Evolutionary conservation across 2,888 invertebrate species (phyloP), one percentile per base, ranked within the genome.

Genomic region (Philonicus albiceps): DNA sequence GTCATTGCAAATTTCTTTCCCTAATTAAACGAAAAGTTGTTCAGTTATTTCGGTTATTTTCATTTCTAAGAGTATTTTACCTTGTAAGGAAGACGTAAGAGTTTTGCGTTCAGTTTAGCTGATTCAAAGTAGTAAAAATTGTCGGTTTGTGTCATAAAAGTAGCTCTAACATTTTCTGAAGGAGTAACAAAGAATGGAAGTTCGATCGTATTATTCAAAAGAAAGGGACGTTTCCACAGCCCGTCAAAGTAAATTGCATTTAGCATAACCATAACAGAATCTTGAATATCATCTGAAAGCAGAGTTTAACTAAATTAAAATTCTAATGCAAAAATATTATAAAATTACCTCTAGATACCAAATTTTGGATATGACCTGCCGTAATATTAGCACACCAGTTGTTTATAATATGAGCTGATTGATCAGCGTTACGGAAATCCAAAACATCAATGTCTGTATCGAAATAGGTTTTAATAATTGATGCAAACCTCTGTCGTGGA

Each of bases 221-320:
- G 92, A 90, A 97, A 97, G 89, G 94, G 94, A 87, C 94, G 93
- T 0, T 94, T 93, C 97, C 97, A 97, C 0, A 94, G 93, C 0
- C 97, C 97, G 90, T 96, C 96, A 93, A 97, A 97, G 92, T 95
- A 97, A 40, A 97, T 92, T 0, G 96, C 95, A 91, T 96, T 97
- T 40, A 96, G 93, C 64, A 97, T 91, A 73, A 97, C 89, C 91
- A 97, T 93, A 2, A 95, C 93, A 27, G 95, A 94, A 83, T 94
- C 93, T 34, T 93, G 90, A 0, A 96, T 90, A 87, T 95, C 94
- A 90, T 93, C 95, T 95, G 91, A 49, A 73, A 75, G n/a, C n/a
- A n/a, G 13, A 43, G 3, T 43, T 49, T 8, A 3, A 27, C 1
- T 64, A 11, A 22, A 19, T 0, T 7, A 11, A 2, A 7, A 22